Evolutionary conservation across 2,797 vertebrate species (phyloP), one percentile per base, ranked within the genome.

Genomic region (Syndactyla subalaris): DNA sequence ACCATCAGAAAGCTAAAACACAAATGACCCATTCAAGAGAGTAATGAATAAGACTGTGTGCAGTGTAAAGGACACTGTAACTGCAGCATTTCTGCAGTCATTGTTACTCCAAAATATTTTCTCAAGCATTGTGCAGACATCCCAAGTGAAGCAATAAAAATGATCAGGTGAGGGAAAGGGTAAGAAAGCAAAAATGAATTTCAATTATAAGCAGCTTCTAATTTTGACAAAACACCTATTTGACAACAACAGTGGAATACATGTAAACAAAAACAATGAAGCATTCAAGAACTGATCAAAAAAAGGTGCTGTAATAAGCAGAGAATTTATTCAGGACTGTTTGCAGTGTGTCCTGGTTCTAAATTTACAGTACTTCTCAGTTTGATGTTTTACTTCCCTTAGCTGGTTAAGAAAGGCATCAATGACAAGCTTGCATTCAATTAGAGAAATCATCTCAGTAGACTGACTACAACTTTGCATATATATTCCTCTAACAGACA

Each of bases 401-500:
- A 66, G 23, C 52, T 74, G 55, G 62, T 66, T 89, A 88, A 94
- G 74, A 70, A 62, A 81, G n/a, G 65, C 59, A 88, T 70, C 59
- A 77, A 58, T 73, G 86, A 95, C 63, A 94, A 87, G 63, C 72
- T 70, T 92, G 88, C 62, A 91, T 82, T 88, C 15, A 46, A 45
- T 92, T 93, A 72, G 13, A 92, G 83, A 92, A 91, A 85, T 89
- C 26, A 84, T 92, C 89, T 94, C 74, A 78, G 70, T 32, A 70
- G 68, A 61, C 77, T 87, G 57, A 91, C 78, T 89, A 87, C 70
- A 94, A 76, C 78, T 94, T 95, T 85, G 88, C 93, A 93, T 73
- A 91, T 36, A 46, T 49, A 94, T 87, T 95, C 77, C 75, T 93
- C 30, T 74, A 96, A 95, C 62, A 96, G 91, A 97, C 94, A 97